These are phyloP conservation scores for Agrochola lota DNA, from an alignment of 2,888 invertebrate genomes.

Conservation along the genomic window DNA sequence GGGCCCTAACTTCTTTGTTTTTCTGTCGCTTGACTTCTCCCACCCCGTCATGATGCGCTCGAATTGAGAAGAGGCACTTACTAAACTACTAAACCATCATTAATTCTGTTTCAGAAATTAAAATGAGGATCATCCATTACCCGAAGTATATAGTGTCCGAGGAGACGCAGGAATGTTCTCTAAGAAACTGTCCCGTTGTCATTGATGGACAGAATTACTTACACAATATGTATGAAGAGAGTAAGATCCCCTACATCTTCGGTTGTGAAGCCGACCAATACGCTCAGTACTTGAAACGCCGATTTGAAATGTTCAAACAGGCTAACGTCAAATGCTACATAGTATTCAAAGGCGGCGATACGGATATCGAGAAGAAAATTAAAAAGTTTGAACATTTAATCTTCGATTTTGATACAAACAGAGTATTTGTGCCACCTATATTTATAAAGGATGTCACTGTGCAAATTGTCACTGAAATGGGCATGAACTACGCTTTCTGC, in stretches of 20 bases:
- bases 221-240: conserved; percentile 62
- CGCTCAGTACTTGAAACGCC: conserved; percentile 64
- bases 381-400: conserved; percentile 4
- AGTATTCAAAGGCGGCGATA: conserved; percentile 74
- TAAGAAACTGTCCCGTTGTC: conserved; percentile 71
- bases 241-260: conserved; percentile 55
- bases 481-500: conserved; percentile 67
- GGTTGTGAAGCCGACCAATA: conserved; percentile 74
- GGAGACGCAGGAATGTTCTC: neutral
- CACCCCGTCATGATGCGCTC: no score
- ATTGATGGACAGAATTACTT: conserved; percentile 75
- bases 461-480: conserved; percentile 73
- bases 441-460: conserved; percentile 66
- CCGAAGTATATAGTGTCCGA: conserved; percentile 3
- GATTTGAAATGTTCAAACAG: conserved; percentile 67
- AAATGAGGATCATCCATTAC: conserved; percentile 46
- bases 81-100: conserved; percentile 8
- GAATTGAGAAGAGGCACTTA: neutral
- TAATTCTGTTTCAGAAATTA: conserved; percentile 44
- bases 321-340: conserved; percentile 73
- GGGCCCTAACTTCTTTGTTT: neutral
- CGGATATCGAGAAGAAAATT: conserved; percentile 55
- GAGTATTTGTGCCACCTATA: conserved; percentile 54
- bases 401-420: conserved; percentile 14
- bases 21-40: no score